These are phyloP conservation scores for Momotus momota DNA, from an alignment of 2,797 vertebrate species.

Conservation along the genomic window DNA sequence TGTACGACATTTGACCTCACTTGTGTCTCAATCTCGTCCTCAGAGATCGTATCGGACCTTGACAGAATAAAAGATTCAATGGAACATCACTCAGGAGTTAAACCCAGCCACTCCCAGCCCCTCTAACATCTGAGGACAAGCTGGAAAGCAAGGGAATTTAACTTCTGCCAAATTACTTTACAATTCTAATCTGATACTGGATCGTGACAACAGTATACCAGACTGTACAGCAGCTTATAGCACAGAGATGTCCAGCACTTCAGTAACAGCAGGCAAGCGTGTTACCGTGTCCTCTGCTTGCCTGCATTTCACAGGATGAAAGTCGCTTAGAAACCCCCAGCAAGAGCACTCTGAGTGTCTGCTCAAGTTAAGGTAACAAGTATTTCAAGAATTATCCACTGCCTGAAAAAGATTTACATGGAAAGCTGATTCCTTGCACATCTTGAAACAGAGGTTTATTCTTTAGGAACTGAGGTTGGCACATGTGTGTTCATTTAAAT, in stretches of 20 bases:
- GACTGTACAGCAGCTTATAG: accelerated
- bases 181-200: too few relatives aligned
- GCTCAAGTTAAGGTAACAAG: neutral
- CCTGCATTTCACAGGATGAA: neutral
- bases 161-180: too few relatives aligned
- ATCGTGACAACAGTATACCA: too few relatives aligned
- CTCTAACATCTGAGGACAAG: too few relatives aligned
- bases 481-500: neutral
- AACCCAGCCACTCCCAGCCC: too few relatives aligned
- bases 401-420: neutral
- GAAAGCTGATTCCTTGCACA: neutral
- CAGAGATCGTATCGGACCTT: too few relatives aligned
- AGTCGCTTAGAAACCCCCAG: neutral
- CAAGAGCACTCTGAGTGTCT: accelerated
- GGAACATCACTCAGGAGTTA: too few relatives aligned
- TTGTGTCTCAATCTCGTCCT: too few relatives aligned
- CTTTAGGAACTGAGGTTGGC: neutral
- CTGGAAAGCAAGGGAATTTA: too few relatives aligned
- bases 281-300: neutral
- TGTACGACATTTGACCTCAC: too few relatives aligned
- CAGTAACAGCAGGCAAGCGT: neutral
- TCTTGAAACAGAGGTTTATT: neutral
- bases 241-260: neutral
- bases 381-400: neutral
- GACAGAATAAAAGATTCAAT: too few relatives aligned